Evolutionary conservation across 2,113 vertebrate species (phyloP), one percentile per base, ranked within the genome.

Genomic region (Proteles cristata): DNA sequence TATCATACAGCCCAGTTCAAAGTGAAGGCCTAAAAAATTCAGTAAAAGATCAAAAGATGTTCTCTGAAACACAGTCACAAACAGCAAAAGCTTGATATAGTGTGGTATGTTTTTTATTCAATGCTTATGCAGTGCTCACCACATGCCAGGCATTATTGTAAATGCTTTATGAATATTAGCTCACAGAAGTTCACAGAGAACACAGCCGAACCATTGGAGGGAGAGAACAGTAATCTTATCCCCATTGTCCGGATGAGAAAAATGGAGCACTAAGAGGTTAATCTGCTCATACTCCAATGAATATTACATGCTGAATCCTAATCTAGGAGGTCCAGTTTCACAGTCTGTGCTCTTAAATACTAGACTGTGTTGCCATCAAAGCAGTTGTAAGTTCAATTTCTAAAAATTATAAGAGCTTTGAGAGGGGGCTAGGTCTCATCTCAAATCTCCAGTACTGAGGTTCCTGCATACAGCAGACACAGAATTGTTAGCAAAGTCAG

Each of bases 81-180:
- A 74, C 12, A n/a, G 45, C 45, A 90, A 84, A 95, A 86, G 63
- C 11, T 19, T 80, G 63, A 68, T 45, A 77, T 1, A 19, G 28
- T 68, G 10, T 23, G 65, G 31, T 55, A 35, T 2, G 25, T 14
- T 14, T 90, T 82, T 66, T 65, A 58, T 94, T 82, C 80, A 69
- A 89, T 50, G 50, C 19, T 83, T 74, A 85, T 4, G 53, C 21
- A 73, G 45, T 93, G 26, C 55, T 74, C 48, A 50, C 25, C 48
- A 91, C 11, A 9, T 61, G 9, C 55, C 35, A 97, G 71, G 48
- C 33, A 83, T 90, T 74, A 95, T 90, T 94, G 63, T 97, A 92
- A 89, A 83, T 94, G 63, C 21, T 73, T 94, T 83, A 90, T 12
- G 92, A 82, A 68, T 80, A 74, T 2, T 48, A 81, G 55, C 28